A percentile compares a stretch with the other conserved stretches of the same genome.
These are phyloP conservation scores for Morus bassanus DNA, from an alignment of 2,797 vertebrate species.

Conservation along the genomic window DNA sequence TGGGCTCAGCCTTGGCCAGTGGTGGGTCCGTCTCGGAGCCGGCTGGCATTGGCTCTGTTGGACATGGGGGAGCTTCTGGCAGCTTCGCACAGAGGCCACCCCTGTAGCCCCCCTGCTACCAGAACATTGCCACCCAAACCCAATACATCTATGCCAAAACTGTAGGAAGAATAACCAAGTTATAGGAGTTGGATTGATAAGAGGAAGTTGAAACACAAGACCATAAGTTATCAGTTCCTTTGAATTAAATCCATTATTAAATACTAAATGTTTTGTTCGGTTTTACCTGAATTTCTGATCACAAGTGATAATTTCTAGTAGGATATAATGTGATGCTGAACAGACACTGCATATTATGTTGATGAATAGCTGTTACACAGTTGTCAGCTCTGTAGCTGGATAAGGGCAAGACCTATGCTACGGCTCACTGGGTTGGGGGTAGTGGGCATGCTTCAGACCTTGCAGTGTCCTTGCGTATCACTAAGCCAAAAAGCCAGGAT, in stretches of 20 bases:
- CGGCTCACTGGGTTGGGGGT: neutral
- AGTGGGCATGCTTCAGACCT: neutral
- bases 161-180: neutral
- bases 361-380: neutral
- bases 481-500: neutral
- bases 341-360: neutral
- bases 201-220: neutral
- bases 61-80: neutral
- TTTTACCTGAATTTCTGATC: neutral
- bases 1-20: neutral
- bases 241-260: neutral
- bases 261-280: neutral
- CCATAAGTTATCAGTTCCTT: neutral
- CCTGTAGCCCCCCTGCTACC: neutral
- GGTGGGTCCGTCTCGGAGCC: neutral
- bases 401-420: neutral
- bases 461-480: neutral
- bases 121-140: neutral
- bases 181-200: neutral
- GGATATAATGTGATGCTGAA: neutral
- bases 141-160: neutral
- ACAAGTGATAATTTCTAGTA: neutral
- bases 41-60: rapidly evolving
- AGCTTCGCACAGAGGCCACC: neutral
- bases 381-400: neutral